Conservation (phyloP, 2,888 invertebrate species). For the Leucophora obtusa region DNA sequence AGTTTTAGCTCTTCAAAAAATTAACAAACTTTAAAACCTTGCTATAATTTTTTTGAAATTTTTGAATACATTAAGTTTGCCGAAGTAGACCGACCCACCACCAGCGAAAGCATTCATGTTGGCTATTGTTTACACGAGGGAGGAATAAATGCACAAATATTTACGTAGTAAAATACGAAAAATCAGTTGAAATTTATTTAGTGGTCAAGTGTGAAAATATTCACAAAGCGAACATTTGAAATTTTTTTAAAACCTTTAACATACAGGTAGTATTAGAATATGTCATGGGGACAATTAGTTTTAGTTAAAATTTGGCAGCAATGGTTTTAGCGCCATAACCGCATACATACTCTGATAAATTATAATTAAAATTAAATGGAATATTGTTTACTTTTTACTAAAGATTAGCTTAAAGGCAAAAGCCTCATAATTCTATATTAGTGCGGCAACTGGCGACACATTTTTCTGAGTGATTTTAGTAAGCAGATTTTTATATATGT, state of each 20-base stretch:
- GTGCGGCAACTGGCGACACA: too few species aligned
- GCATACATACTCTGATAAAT: too few species aligned
- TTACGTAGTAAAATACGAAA: constrained; percentile 45
- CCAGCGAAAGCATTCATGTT: background rate
- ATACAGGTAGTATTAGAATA: constrained; percentile 19
- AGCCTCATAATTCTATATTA: too few species aligned
- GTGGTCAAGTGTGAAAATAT: constrained; percentile 38
- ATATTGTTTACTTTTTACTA: too few species aligned
- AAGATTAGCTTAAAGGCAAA: too few species aligned
- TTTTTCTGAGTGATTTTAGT: too few species aligned
- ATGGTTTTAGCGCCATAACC: too few species aligned
- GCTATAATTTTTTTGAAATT: constrained; percentile 27
- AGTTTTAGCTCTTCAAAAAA: constrained; percentile 10
- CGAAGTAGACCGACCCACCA: constrained; percentile 8
- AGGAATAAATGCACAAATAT: constrained; percentile 30
- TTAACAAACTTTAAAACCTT: constrained; percentile 15
- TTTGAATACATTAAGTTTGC: constrained; percentile 44
- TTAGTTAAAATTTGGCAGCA: too few species aligned
- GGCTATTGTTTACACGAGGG: constrained; percentile 17
- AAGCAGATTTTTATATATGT: too few species aligned
- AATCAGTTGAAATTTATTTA: constrained; percentile 48
- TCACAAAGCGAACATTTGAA: constrained; percentile 20
- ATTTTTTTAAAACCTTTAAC: constrained; percentile 9
- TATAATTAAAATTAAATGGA: too few species aligned
- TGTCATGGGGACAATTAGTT: too few species aligned